Base-by-base conservation (phyloP, 2,888 invertebrate genomes). In the Oxyscelio sp. region DNA sequence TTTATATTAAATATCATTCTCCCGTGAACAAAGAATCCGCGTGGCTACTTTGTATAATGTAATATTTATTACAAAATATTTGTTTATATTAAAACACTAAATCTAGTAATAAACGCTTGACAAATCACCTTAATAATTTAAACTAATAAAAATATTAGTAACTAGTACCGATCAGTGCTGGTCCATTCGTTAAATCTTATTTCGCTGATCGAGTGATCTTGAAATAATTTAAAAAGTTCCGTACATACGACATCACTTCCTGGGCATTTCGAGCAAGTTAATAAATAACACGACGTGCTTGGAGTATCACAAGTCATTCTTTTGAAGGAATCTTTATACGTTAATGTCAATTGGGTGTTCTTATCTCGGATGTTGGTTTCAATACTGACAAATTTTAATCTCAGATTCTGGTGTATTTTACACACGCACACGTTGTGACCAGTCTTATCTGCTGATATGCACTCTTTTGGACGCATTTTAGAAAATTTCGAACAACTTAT, bases 381-480 rank as follows among this genome's bases (percentile, higher is more conserved):
- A 21, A 73, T n/a, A 9, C 73, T 8, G 11, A 34, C 0, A 38
- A 73, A 73, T 24, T 61, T 73, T 11, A 73, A 27, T 22, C 38
- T 71, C 6, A 71, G 1, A 31, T 71, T 71, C 38, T 68, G n/a
- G 43, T 15, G 34, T 34, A 34, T 34, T 34, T 34, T 34, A 34
- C 34, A 27, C 6, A 27, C 27, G 27, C 27, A 27, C 27, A 27
- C 27, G 27, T 27, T 27, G 27, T 27, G 27, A 4, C 27, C 27
- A 27, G 34, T 15, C n/a, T 59, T 59, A 40, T 59, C 15, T 22
- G 40, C 59, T 31, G 9, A 9, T 9, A 59, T 59, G 40, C 21
- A 59, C 17, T 59, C 13, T 22, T 40, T 59, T 70, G 68, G 56
- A 17, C 68, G 43, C 24, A 70, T 27, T 40, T 70, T 70, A 15